These are phyloP conservation scores for Habrosyne pyritoides DNA, from an alignment of 2,888 invertebrate genomes.

Conservation along the genomic window DNA sequence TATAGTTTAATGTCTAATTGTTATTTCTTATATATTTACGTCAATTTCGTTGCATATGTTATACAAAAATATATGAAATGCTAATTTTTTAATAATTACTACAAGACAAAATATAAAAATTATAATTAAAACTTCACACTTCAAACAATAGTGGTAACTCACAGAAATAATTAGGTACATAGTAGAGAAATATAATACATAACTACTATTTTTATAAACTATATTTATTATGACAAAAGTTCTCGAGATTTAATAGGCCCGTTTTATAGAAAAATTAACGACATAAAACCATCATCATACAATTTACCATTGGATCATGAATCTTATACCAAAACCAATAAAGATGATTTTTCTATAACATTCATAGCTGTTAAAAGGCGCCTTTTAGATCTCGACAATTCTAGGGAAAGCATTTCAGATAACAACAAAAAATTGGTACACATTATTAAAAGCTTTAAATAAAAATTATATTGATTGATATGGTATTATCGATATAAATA, in stretches of 20 bases:
- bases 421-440: neutral
- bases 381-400: no score
- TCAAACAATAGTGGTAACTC: neutral
- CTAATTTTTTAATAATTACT: no score
- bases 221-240: neutral
- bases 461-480: neutral
- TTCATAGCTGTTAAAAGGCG: no score
- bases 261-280: no score
- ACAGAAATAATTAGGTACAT: constrained; percentile 1
- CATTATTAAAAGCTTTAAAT: neutral
- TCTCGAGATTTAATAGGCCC: no score
- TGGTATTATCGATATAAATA: neutral
- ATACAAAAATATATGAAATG: neutral
- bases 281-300: no score
- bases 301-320: no score
- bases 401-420: no score
- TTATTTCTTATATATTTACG: neutral
- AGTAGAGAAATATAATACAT: neutral
- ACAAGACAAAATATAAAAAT: neutral
- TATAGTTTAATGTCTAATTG: neutral
- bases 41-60: neutral
- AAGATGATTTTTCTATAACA: no score
- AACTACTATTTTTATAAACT: neutral
- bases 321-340: no score
- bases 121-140: neutral